Conservation (phyloP, 2,797 vertebrate genomes). For the Falco biarmicus region DNA sequence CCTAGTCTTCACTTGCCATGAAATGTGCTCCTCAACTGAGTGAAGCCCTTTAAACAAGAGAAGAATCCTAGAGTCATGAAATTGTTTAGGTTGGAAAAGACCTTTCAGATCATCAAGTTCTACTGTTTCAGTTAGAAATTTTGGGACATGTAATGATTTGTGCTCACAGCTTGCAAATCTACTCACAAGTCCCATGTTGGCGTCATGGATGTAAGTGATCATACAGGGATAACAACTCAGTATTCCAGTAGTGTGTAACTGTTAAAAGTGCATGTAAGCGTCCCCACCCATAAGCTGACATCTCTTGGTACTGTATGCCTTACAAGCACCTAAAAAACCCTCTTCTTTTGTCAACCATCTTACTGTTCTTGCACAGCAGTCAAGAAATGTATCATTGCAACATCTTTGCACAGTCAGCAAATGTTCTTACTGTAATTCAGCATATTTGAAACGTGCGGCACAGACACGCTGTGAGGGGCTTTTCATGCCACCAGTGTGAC, state of each 20-base stretch:
- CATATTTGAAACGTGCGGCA: neutral
- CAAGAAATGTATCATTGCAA: neutral
- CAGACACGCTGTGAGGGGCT: neutral
- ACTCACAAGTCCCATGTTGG: neutral
- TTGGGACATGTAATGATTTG: neutral
- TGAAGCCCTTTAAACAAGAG: neutral
- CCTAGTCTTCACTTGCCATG: neutral
- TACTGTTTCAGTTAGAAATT: neutral
- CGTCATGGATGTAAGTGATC: neutral
- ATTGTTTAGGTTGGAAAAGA: neutral
- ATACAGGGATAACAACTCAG: neutral
- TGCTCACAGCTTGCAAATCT: neutral
- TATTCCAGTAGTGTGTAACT: neutral
- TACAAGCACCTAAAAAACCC: neutral
- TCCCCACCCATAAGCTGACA: neutral
- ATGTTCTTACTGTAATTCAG: neutral
- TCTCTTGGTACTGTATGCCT: neutral
- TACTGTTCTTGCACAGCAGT: neutral
- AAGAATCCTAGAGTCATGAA: neutral
- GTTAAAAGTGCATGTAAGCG: neutral
- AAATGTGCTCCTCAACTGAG: neutral
- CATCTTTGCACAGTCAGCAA: neutral
- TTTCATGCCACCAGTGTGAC: neutral
- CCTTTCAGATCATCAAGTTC: neutral
- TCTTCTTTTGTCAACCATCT: fast-evolving